Evolutionary conservation across 2,797 vertebrate genomes (phyloP).

Genomic region (Catharus ustulatus): DNA sequence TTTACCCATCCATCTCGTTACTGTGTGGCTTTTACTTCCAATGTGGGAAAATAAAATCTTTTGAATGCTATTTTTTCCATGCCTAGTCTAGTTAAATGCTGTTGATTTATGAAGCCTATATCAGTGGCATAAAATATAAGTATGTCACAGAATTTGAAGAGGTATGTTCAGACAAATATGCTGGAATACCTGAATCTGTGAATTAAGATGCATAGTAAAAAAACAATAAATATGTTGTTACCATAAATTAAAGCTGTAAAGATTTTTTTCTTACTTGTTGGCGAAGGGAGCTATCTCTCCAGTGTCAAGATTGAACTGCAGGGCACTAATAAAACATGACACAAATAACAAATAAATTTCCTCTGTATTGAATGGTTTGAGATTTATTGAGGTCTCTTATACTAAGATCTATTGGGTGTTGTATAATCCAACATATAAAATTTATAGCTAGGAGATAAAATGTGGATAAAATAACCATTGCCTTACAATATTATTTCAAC

Average conservation of each 20-base stretch:
- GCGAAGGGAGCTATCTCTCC: background rate
- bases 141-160: slow-evolving; percentile 23
- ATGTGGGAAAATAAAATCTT: slow-evolving; percentile 35
- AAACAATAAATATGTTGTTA: slow-evolving; percentile 55
- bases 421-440: slow-evolving; percentile 29
- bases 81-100: slow-evolving; percentile 15
- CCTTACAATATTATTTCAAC: slow-evolving; percentile 44
- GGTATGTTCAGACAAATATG: slow-evolving; percentile 19
- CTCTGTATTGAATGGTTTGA: slow-evolving; percentile 39
- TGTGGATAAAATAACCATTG: slow-evolving; percentile 57
- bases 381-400: slow-evolving; percentile 65
- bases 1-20: slow-evolving; percentile 18
- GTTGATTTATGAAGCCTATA: slow-evolving; percentile 48
- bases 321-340: slow-evolving; percentile 64
- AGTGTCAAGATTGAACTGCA: slow-evolving; percentile 45
- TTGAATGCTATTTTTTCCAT: slow-evolving; percentile 22
- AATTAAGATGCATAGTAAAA: slow-evolving; percentile 22
- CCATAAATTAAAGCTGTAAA: slow-evolving; percentile 41
- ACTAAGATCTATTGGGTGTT: slow-evolving; percentile 45
- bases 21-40: slow-evolving; percentile 17
- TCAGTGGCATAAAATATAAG: slow-evolving; percentile 35
- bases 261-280: slow-evolving; percentile 41
- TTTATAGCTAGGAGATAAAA: slow-evolving; percentile 54
- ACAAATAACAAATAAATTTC: slow-evolving; percentile 66
- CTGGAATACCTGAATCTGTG: background rate